phyloP scores from a whole-genome alignment of 2,797 vertebrate species.

The Gallinago solitaria region DNA sequence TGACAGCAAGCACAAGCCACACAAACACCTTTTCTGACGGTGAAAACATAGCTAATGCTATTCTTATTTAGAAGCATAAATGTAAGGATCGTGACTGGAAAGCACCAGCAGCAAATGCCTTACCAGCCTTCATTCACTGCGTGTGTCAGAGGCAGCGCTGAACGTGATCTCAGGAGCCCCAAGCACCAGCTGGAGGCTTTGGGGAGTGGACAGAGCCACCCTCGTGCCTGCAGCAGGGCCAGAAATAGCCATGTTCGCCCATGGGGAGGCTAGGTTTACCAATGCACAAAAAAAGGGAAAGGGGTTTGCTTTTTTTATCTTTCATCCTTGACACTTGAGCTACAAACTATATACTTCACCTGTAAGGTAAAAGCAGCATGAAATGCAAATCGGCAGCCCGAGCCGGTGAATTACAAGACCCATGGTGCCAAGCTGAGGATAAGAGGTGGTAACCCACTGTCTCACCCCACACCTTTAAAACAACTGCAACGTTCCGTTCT shows the following conservation, averaged over 20 bases:
- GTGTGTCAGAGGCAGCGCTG: background rate
- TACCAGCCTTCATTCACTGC: background rate
- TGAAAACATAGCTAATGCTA: background rate
- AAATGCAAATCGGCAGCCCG: background rate
- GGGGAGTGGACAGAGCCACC: background rate
- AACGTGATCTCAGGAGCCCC: background rate
- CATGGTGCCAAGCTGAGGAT: background rate
- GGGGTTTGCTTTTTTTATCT: background rate
- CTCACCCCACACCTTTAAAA: background rate
- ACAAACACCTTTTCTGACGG: background rate
- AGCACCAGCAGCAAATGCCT: background rate
- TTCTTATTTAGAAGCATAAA: background rate
- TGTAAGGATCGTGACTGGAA: background rate
- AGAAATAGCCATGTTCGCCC: accelerated
- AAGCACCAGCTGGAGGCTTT: background rate
- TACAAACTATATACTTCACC: background rate
- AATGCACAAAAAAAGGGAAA: background rate
- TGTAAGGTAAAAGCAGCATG: background rate
- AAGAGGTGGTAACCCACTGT: accelerated
- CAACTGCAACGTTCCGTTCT: accelerated
- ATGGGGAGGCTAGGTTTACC: background rate
- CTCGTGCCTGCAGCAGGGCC: background rate
- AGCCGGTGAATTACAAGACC: background rate
- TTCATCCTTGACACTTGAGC: background rate
- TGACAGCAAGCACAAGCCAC: background rate